A percentile compares a stretch with the other conserved stretches of the same genome.
phyloP scores from a whole-genome alignment of 2,113 vertebrate species.

The Campylomormyrus tamandua region DNA sequence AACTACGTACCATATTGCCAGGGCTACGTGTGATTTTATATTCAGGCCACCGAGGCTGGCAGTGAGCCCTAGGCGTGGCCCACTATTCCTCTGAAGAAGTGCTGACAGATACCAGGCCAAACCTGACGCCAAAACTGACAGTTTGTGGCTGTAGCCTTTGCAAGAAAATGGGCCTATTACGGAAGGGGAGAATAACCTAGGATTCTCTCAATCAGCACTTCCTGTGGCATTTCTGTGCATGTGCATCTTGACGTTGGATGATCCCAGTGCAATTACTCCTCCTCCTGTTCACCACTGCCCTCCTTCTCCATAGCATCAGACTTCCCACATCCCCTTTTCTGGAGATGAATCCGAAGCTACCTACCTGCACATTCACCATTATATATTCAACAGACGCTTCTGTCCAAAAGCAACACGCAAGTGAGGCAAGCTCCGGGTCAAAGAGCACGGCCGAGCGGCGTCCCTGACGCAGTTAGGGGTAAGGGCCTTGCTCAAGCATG shows the following conservation, averaged over 20 bases:
- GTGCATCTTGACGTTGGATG: neutral
- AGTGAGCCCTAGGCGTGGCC: neutral
- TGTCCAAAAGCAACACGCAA: neutral
- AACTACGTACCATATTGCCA: neutral
- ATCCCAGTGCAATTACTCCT: neutral
- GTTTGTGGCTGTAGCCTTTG: neutral
- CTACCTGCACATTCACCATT: neutral
- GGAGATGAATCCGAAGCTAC: neutral
- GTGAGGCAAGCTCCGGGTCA: neutral
- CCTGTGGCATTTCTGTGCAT: neutral
- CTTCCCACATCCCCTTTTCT: neutral
- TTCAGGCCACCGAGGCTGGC: neutral
- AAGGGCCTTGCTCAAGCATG: neutral
- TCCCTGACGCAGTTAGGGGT: neutral
- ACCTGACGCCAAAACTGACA: neutral
- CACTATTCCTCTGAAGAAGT: neutral
- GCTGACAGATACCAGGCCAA: neutral
- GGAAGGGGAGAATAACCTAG: neutral
- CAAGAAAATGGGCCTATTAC: neutral
- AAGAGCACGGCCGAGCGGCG: neutral
- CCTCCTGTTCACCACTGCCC: neutral
- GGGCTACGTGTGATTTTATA: neutral
- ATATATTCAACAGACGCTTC: neutral
- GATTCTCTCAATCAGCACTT: neutral
- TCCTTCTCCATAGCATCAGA: neutral